Base-by-base conservation (phyloP, 2,797 vertebrate species). In the Garrulus glandarius region DNA sequence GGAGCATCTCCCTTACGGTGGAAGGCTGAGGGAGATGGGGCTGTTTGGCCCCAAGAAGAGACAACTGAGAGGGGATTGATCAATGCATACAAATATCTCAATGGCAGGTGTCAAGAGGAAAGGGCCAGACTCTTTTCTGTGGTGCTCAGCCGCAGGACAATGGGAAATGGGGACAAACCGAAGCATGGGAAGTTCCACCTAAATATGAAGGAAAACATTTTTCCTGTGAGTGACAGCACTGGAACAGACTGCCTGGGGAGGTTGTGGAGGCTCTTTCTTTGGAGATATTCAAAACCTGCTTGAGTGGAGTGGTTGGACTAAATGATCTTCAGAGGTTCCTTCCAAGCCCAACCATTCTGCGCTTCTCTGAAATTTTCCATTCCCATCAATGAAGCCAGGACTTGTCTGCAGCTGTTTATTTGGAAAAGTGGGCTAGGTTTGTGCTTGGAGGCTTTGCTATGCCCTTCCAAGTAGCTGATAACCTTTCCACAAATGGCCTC, bases 381-480 rank as follows among this genome's bases (percentile, higher is more conserved):
- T 81, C 21, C n/a, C 30, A 19, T 6, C 39, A 53, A 5, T 2
- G 37, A 47, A 69, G 23, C 5, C 36, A 36, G 47, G 41, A 50
- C 57, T 67, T n/a, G 20, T 71, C 65, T 69, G 85, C 46, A 87
- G 50, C 57, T 85, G 11, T n/a, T 59, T 36, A 10, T 74, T 80
- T 59, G 61, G 78, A 72, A 77, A 87, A 68, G 46, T 6, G 32
- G 36, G 24, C 39, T 67, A 30, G 23, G 29, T n/a, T 80, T 87
- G 61, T 65, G 55, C 53, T 64, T 19, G 53, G 44, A 52, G 67
- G 59, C 84, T 78, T 75, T 81, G 52, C 17, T 12, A 1, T 52
- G 89, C 69, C 91, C 84, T 92, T 92, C 92, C 61, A 92, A 91
- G 76, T 76, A 78, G 50, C 61, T 53, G 61, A 65, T 75, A 92